A percentile compares a stretch with the other conserved stretches of the same genome.
Conservation (phyloP, 1,140 invertebrate genomes). For the Popillia japonica region DNA sequence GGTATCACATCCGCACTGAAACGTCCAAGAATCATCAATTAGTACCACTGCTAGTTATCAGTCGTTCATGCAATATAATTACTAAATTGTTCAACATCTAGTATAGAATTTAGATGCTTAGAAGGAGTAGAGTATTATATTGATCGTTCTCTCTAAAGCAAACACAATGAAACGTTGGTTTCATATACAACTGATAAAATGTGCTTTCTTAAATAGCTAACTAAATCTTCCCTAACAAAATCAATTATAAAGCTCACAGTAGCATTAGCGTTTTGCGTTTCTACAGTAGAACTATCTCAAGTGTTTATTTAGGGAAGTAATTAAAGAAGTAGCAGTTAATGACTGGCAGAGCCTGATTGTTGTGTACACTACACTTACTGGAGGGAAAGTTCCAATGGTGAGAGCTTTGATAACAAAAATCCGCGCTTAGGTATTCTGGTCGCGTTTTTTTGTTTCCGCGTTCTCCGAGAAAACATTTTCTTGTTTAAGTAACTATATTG, state of each 20-base stretch:
- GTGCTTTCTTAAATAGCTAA: slow-evolving; percentile 24
- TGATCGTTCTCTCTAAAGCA: not conserved
- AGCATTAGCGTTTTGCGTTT: slow-evolving; percentile 46
- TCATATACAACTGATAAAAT: slow-evolving; percentile 34
- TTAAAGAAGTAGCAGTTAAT: slow-evolving; percentile 49
- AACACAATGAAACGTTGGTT: not conserved
- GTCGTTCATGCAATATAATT: too few relatives aligned
- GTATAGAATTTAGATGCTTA: too few relatives aligned
- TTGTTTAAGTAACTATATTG: not conserved
- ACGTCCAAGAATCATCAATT: too few relatives aligned
- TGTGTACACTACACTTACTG: slow-evolving; percentile 43
- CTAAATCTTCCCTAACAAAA: slow-evolving; percentile 41
- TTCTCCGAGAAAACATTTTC: not conserved
- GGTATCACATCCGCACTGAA: too few relatives aligned
- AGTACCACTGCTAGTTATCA: too few relatives aligned
- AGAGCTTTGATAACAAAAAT: slow-evolving; percentile 33
- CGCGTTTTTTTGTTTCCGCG: slow-evolving; percentile 16
- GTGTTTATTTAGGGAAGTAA: slow-evolving; percentile 51
- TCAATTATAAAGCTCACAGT: slow-evolving; percentile 47
- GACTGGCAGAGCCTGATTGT: slow-evolving; percentile 43
- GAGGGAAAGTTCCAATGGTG: not conserved
- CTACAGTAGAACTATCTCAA: slow-evolving; percentile 36
- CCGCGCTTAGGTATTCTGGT: slow-evolving; percentile 26
- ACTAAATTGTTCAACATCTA: too few relatives aligned
- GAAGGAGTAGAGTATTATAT: not conserved